phyloP scores from a whole-genome alignment of 1,140 invertebrate genomes.

The Aricia agestis region DNA sequence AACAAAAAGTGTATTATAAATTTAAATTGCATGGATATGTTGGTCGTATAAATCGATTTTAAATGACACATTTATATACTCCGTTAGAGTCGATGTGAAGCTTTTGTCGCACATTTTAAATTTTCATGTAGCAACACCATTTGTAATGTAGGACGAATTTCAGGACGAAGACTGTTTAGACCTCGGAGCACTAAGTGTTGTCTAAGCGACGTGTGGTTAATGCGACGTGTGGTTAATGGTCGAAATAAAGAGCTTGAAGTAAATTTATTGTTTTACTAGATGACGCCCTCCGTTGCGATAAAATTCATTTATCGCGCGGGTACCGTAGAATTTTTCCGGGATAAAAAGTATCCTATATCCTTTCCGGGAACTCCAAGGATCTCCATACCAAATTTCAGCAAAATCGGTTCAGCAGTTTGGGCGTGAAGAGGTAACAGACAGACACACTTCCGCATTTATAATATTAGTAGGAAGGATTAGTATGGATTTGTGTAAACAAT shows the following conservation, averaged over 20 bases:
- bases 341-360: no score
- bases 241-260: constrained; percentile 60
- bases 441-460: no score
- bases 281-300: no score
- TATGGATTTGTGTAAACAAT: no score
- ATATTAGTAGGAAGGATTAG: no score
- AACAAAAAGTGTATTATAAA: constrained; percentile 12
- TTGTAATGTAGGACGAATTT: constrained; percentile 22
- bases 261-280: constrained; percentile 30
- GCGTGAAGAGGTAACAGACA: no score
- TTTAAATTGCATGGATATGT: constrained; percentile 39
- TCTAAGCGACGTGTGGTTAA: no score
- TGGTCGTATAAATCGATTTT: constrained; percentile 41
- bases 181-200: constrained; percentile 20
- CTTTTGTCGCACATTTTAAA: constrained; percentile 63
- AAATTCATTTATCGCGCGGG: no score
- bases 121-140: constrained; percentile 53
- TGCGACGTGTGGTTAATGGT: constrained; percentile 41
- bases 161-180: not conserved
- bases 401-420: no score
- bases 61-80: constrained; percentile 26
- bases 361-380: no score
- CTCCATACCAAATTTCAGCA: no score
- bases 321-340: no score
- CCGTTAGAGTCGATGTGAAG: constrained; percentile 39